Evolutionary conservation across 2,888 invertebrate species (phyloP), one percentile per base, ranked within the genome.

Genomic region (Hypercompe scribonia): DNA sequence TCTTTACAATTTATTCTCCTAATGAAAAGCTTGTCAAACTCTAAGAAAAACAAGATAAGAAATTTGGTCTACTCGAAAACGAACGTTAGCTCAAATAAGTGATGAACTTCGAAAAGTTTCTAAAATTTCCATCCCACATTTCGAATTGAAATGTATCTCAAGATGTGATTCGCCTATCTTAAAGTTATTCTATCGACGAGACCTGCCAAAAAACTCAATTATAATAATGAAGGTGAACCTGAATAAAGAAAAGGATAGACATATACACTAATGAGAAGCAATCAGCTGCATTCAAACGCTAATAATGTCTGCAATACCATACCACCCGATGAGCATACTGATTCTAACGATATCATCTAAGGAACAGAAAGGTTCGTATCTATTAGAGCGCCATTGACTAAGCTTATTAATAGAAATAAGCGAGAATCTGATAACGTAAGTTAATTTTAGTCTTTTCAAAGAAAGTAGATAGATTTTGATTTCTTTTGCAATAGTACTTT

Each of bases 261-360:
- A 68, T 54, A 68, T 64, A 58, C 36, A 46, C 46, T 72, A 75
- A 72, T 72, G 75, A 66, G 63, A 63, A 70, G 69, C 75, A 72
- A 70, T 75, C 72, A 65, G 50, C 54, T 75, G 75, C 69, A 75
- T 72, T 72, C 65, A 66, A 69, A 67, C 63, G 65, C 69, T 72
- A 75, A 75, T 75, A 75, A 72, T 65, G 58, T 42, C 63, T 69
- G 63, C 66, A 36, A 66, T 75, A 54, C 68, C 42, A 63, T 63
- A 46, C 61, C 65, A 42, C 63, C 42, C 54, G 63, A 61, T 72
- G 69, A 50, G 72, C 65, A 69, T 75, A 72, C 72, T 63, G 72
- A 75, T 75, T 72, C 65, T 39, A 54, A 66, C 24, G 71, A 74
- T 74, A 65, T 42, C 68, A 65, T 71, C 71, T 42, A 21, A 34